A percentile compares a stretch with the other conserved stretches of the same genome.
Conservation (phyloP, 2,113 vertebrate genomes). For the Podiceps cristatus region DNA sequence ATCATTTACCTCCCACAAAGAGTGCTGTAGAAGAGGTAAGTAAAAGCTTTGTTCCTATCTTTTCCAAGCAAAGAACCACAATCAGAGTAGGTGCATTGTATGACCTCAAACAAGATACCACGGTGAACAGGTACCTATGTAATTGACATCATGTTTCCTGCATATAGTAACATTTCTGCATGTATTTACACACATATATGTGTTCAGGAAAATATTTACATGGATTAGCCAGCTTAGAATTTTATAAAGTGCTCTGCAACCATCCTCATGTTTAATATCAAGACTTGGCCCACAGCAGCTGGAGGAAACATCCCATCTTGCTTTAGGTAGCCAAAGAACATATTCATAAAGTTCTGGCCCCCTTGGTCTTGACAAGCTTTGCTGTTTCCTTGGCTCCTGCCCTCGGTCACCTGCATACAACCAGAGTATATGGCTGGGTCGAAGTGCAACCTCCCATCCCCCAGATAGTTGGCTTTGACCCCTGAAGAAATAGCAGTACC, state of each 20-base stretch:
- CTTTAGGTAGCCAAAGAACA: not conserved
- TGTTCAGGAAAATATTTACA: not conserved
- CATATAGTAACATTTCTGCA: not conserved
- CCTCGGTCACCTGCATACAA: not conserved
- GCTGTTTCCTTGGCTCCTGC: not conserved
- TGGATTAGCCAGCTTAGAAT: not conserved
- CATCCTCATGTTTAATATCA: not conserved
- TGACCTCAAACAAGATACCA: not conserved
- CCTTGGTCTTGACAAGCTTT: not conserved
- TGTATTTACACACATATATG: not conserved
- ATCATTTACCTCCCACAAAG: not conserved
- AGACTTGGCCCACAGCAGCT: not conserved
- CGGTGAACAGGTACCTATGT: not conserved
- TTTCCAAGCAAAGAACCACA: not conserved
- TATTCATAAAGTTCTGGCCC: not conserved
- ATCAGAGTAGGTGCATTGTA: not conserved
- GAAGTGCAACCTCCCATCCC: not conserved
- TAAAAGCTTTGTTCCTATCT: not conserved
- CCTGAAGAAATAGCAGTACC: slow-evolving; percentile 79
- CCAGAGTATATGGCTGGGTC: not conserved
- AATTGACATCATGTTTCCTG: not conserved
- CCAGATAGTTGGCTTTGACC: not conserved
- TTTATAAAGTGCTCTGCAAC: not conserved
- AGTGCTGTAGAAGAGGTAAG: not conserved
- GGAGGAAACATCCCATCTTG: not conserved